Evolutionary conservation across 2,888 invertebrate genomes (phyloP), one percentile per base, ranked within the genome.

Genomic region (Eupeodes luniger): DNA sequence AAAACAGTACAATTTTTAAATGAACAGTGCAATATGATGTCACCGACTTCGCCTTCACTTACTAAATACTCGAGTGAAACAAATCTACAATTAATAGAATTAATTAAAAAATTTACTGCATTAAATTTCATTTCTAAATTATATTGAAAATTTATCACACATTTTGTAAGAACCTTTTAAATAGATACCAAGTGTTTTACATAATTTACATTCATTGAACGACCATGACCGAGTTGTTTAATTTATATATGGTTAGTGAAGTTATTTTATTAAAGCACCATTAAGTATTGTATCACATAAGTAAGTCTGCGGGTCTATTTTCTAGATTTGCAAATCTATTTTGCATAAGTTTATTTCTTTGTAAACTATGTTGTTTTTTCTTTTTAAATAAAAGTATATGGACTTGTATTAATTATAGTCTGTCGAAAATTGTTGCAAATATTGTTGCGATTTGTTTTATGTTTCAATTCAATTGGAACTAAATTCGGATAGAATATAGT

Each of bases 141-240:
- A 9, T n/a, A 36, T 36, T 36, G 4, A 34, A 55, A 19, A 57
- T 14, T 5, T 64, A 44, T 44, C 44, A 6, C 44, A 36, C 14
- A 7, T 19, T 19, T n/a, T 3, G 44, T 19, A 6, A 12, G 14
- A 64, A 44, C 7, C 11, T 62, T 40, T 40, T 40, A 40, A 62
- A 12, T 11, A n/a, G n/a, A 61, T n/a, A n/a, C 0, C 36, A 36
- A 14, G 9, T 6, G 36, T n/a, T 36, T 4, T 4, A 7, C 61
- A 3, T 36, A 61, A 14, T 0, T 4, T 27, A 57, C 27, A 11
- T 49, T 27, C 47, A 11, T 67, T 3, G 16, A 5, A 69, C 16
- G 70, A 19, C 70, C 70, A 55, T 70, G 70, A 70, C 70, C 70
- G 55, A 70, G 7, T 70, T 70, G 40, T 19, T 19, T 19, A 40